A percentile compares a stretch with the other conserved stretches of the same genome.
These are phyloP conservation scores for Lamellibrachia satsuma DNA, from an alignment of 2,888 invertebrate species.

Conservation along the genomic window DNA sequence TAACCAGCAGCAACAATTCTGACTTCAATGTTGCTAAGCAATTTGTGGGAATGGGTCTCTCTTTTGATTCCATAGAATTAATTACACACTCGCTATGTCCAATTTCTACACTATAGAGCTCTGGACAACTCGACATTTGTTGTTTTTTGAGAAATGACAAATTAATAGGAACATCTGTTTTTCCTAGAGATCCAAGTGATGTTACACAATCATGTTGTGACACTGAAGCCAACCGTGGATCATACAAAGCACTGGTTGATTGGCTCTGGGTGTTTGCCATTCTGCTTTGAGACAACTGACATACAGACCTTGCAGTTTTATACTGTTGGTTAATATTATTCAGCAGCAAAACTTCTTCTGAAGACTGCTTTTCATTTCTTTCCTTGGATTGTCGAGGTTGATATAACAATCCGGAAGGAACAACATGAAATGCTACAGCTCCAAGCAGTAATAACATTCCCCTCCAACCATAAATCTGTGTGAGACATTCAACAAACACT, in stretches of 20 bases:
- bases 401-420: conserved; percentile 31
- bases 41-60: background rate
- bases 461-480: conserved; percentile 45
- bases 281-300: background rate
- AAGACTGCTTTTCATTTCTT: background rate
- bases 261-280: background rate
- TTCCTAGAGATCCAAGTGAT: background rate
- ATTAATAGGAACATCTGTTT: background rate
- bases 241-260: background rate
- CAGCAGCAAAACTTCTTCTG: background rate
- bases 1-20: conserved; percentile 30
- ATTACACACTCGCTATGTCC: background rate
- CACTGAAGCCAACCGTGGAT: background rate
- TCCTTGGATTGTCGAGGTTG: background rate
- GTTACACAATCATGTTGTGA: background rate
- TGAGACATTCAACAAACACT: conserved; percentile 43
- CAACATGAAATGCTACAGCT: conserved; percentile 39
- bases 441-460: conserved; percentile 45
- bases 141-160: background rate
- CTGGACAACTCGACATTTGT: conserved; percentile 8
- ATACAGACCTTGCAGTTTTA: background rate
- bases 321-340: background rate
- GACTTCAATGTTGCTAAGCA: background rate
- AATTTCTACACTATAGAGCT: background rate
- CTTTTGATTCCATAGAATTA: background rate